Base-by-base conservation (phyloP, 2,113 vertebrate species). In the Vulpes lagopus region DNA sequence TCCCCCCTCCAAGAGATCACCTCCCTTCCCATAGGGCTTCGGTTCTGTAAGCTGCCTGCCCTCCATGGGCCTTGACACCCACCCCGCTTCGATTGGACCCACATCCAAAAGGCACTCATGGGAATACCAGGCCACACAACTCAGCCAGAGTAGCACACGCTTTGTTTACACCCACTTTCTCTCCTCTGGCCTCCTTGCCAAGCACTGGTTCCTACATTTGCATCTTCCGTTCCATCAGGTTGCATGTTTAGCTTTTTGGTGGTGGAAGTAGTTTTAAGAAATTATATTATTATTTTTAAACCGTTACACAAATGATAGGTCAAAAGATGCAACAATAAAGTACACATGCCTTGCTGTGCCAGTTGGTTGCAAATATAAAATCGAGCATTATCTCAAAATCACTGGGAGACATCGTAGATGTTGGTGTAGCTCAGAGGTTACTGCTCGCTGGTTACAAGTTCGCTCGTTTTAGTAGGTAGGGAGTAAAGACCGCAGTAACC, bases 91-190 rank as follows among this genome's bases (percentile, higher is more conserved):
- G 0, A 38, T 78, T 64, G 53, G 5, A 25, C 51, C 49, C 1
- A 35, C 27, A 71, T 65, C 62, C 69, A 81, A 51, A 69, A 97
- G n/a, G 14, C 57, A 7, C 80, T 95, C 23, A 35, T 78, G 89
- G 91, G 55, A 86, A 57, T 35, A 6, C 23, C 64, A 32, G 94
- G 86, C 92, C 92, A 73, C 11, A n/a, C 79, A 19, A 10, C n/a
- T 53, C 92, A 97, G 94, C 96, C 81, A 96, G 96, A 96, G 96
- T 1, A 86, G 12, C 53, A 94, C 90, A 22, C 30, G 65, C 89
- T 94, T 80, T 73, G 97, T 92, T 96, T 38, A 53, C 65, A 82
- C 65, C 88, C 6, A 86, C 95, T 89, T 96, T 53, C 89, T 87
- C 60, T 84, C 20, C 79, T n/a, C 90, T 87, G 80, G 25, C 49